Evolutionary conservation across 1,140 invertebrate genomes (phyloP), one percentile per base, ranked within the genome.

Genomic region (Brachystomella parvula): DNA sequence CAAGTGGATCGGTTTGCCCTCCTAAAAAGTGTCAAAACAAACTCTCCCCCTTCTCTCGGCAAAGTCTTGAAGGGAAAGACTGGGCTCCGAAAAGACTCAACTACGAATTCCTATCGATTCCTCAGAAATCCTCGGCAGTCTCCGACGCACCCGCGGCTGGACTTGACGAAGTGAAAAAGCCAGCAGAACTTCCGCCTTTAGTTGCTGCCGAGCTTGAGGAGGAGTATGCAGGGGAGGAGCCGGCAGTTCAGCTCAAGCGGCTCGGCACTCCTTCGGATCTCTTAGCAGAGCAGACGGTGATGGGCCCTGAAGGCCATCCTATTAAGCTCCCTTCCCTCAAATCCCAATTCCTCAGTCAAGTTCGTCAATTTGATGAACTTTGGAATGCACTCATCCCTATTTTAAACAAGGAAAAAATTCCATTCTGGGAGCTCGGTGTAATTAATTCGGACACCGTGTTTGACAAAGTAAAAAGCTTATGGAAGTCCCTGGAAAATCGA

Each of bases 361-460:
- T 71, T n/a, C 30, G 53, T 19, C 19, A 47, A 3, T 71, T 68
- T 47, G 59, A 68, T 31, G 61, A 68, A 17, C 64, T 68, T 57
- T 71, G 70, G 70, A 71, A 71, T 32, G 68, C 68, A 67, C 57
- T 64, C 39, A 59, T 66, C 17, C 70, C 70, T 2, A 62, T 72
- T 1, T 35, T 67, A 30, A 56, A 65, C 28, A 56, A 69, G n/a
- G 49, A 67, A 31, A 59, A 58, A 30, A 65, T 71, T 26, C 44
- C 47, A 1, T 64, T 65, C 28, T 60, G 63, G 64, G 69, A 70
- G 30, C 57, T 71, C 15, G 66, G 66, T 24, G 29, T 68, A 2
- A 61, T 59, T 6, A 58, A 71, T 57, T 64, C 63, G 9, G 30
- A 62, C 2, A 61, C 39, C 31, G 64, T 47, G 6, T 28, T 29